A percentile compares a stretch with the other conserved stretches of the same genome.
Conservation (phyloP, 2,113 vertebrate genomes). For the Burhinus oedicnemus region DNA sequence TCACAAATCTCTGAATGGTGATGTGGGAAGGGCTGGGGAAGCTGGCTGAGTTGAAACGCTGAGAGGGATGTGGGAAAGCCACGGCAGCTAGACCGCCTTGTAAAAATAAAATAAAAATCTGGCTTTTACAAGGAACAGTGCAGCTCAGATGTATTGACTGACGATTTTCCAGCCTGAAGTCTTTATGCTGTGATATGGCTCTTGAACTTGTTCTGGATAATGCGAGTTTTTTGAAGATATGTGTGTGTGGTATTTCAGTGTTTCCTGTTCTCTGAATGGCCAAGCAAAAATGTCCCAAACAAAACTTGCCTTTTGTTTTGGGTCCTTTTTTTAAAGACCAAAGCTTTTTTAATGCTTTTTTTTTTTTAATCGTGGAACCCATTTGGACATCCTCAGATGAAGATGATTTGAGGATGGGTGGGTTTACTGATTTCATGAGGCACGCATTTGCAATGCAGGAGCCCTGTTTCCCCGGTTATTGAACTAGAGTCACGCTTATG, state of each 20-base stretch:
- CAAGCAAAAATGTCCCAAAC: not conserved
- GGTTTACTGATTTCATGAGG: not conserved
- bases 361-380: not conserved
- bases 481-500: not conserved
- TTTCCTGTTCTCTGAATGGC: not conserved
- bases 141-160: not conserved
- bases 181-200: not conserved
- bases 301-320: not conserved
- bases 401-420: not conserved
- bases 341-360: not conserved
- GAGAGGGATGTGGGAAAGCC: conserved; percentile 20
- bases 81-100: not conserved
- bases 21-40: conserved; percentile 45
- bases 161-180: not conserved
- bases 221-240: not conserved
- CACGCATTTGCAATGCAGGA: not conserved
- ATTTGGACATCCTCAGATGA: not conserved
- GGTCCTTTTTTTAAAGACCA: not conserved
- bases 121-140: not conserved
- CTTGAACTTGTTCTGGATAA: not conserved
- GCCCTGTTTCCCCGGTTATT: not conserved
- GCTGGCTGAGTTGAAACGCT: not conserved
- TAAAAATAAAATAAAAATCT: conserved; percentile 31
- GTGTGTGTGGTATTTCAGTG: not conserved
- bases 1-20: conserved; percentile 24